These are phyloP conservation scores for Machimus rusticus DNA, from an alignment of 2,888 invertebrate species.

Conservation along the genomic window DNA sequence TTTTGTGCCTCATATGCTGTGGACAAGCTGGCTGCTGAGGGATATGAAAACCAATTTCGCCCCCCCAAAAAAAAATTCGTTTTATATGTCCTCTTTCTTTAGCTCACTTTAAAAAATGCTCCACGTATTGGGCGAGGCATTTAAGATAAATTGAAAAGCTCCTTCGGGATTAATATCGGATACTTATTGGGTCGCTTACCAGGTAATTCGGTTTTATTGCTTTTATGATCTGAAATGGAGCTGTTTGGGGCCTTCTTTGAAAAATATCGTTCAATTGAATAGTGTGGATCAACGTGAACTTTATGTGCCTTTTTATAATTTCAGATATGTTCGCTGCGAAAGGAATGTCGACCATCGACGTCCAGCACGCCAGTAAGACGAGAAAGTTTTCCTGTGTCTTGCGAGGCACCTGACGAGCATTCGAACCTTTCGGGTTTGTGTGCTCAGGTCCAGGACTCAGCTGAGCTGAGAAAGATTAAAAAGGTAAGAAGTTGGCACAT, in stretches of 20 bases:
- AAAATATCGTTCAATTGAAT: background rate
- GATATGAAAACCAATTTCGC: background rate
- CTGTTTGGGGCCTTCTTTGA: background rate
- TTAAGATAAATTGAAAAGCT: background rate
- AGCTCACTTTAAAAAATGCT: background rate
- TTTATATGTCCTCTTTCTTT: background rate
- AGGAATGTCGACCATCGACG: constrained; percentile 72
- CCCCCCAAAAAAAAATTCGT: background rate
- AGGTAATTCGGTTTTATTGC: background rate
- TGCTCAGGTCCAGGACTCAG: constrained; percentile 65
- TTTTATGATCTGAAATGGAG: background rate
- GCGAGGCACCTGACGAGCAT: constrained; percentile 59
- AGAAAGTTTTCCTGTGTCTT: constrained; percentile 52
- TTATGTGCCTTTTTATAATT: background rate
- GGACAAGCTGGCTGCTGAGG: background rate
- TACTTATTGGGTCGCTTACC: background rate
- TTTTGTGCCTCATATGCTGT: background rate
- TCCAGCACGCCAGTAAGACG: constrained; percentile 59
- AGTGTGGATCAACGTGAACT: background rate
- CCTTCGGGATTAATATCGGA: background rate
- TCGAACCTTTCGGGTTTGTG: constrained; percentile 48
- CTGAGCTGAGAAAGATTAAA: constrained; percentile 88
- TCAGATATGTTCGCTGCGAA: constrained; percentile 81
- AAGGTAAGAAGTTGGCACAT: constrained; percentile 66
- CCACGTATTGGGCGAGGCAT: background rate